Percentiles rank a stretch among this genome's conserved stretches.
phyloP scores from a whole-genome alignment of 2,888 invertebrate species.

The Conus canariensis region DNA sequence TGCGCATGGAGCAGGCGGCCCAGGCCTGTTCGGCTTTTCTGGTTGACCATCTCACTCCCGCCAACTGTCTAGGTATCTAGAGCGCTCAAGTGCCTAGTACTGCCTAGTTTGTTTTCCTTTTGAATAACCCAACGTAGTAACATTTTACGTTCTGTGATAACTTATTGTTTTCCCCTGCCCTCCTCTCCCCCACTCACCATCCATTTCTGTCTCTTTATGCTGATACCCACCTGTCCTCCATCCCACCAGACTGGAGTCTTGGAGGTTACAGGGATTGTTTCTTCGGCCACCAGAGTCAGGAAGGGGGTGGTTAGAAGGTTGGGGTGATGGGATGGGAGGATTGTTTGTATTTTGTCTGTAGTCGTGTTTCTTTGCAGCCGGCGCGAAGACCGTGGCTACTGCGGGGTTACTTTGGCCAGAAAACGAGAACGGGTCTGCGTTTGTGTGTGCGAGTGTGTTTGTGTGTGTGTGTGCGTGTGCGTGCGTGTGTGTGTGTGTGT shows the following conservation, averaged over 20 bases:
- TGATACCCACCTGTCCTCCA: neutral
- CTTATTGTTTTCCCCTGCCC: neutral
- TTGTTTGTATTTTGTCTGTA: slow-evolving; percentile 6
- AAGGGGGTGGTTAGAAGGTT: neutral
- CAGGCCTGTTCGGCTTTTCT: slow-evolving; percentile 86
- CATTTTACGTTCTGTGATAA: neutral
- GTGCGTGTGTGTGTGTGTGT: neutral
- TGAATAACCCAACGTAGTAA: neutral
- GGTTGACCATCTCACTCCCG: slow-evolving; percentile 83
- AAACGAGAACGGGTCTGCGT: neutral
- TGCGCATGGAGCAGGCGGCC: slow-evolving; percentile 88
- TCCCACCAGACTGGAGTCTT: neutral
- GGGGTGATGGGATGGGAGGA: neutral
- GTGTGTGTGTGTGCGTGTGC: neutral
- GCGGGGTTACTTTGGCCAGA: neutral
- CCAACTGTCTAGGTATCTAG: slow-evolving; percentile 79
- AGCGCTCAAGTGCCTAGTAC: slow-evolving; percentile 10
- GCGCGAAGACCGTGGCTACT: neutral
- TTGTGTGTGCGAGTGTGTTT: neutral
- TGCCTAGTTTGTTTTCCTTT: neutral
- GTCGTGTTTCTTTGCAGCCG: slow-evolving; percentile 17
- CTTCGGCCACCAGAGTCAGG: neutral
- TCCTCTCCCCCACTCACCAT: neutral
- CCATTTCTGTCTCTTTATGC: neutral
- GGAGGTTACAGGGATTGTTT: neutral